phyloP scores from a whole-genome alignment of 1,140 invertebrate species.

The Forficula auricularia region DNA sequence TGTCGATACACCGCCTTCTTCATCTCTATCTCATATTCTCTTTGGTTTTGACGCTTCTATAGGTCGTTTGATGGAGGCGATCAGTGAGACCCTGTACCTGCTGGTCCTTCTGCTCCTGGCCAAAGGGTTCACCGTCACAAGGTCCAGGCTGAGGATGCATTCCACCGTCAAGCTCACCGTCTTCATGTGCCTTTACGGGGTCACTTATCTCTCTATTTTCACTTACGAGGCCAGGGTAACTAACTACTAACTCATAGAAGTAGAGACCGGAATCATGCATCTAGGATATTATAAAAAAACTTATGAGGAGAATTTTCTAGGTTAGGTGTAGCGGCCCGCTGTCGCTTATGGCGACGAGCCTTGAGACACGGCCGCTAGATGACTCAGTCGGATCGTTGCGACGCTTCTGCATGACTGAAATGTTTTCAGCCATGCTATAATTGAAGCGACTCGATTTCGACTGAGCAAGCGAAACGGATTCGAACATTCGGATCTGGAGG shows the following conservation, averaged over 20 bases:
- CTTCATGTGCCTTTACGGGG: slow-evolving; percentile 58
- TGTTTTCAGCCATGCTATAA: too few relatives aligned
- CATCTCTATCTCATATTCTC: slow-evolving; percentile 1
- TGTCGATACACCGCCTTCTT: slow-evolving; percentile 1
- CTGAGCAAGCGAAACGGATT: too few relatives aligned
- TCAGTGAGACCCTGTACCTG: slow-evolving; percentile 54
- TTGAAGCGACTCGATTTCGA: too few relatives aligned
- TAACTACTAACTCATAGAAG: slow-evolving; percentile 8
- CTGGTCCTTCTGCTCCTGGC: slow-evolving; percentile 64
- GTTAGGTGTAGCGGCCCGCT: too few relatives aligned
- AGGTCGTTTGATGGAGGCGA: slow-evolving; percentile 53
- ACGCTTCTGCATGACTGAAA: too few relatives aligned
- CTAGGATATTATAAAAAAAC: slow-evolving; percentile 4
- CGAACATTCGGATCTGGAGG: too few relatives aligned
- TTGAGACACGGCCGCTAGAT: too few relatives aligned
- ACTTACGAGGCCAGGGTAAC: slow-evolving; percentile 55
- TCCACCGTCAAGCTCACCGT: slow-evolving; percentile 56
- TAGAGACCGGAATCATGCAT: not conserved
- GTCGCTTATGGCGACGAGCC: too few relatives aligned
- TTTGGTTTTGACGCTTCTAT: slow-evolving; percentile 14
- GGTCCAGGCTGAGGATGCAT: slow-evolving; percentile 48
- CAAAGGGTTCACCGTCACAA: slow-evolving; percentile 79
- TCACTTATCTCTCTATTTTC: slow-evolving; percentile 53
- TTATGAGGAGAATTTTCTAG: too few relatives aligned
- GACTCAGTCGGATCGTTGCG: too few relatives aligned